Base-by-base conservation (phyloP, 2,888 invertebrate species). In the Yponomeuta plumbellus region DNA sequence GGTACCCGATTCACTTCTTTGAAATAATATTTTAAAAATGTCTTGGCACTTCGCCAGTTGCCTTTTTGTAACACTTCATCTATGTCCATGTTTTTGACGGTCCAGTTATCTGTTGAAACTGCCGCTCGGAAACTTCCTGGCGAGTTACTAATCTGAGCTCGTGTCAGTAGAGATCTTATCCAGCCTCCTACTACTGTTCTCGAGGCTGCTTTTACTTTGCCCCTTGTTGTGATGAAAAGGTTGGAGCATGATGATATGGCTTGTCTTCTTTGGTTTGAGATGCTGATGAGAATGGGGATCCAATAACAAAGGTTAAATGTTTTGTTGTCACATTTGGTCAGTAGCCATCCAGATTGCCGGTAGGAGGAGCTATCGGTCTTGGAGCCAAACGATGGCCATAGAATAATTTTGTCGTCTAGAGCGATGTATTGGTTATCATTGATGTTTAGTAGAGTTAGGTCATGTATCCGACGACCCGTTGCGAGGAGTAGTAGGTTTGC, bases 401-500 rank as follows among this genome's bases (percentile, higher is more conserved):
- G 34, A 58, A 65, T 58, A 34, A 65, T 26, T 22, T 39, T 6
- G 11, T 58, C 58, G 8, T 20, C 58, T 11, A 11, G 8, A n/a
- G 17, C 10, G 26, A 58, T 34, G 13, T 21, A 57, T 11, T 11
- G 11, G 17, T 34, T 58, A 20, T 23, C 10, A 20, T n/a, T n/a
- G 4, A 65, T 65, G 20, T 40, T 34, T 34, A 65, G 39, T 21
- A 65, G 39, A 26, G 58, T 65, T 22, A 65, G 11, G 39, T 65
- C 65, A 23, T 65, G 65, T 6, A 65, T 11, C 39, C 65, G 23
- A 34, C 58, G 10, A 6, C 65, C 58, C 20, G 65, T 70, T 8
- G 69, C 68, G 21, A 71, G 63, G 26, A 72, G 57, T 20, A 70
- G 66, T 23, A 71, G 57, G 40, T 68, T 52, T 11, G 69, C 66